phyloP scores from a whole-genome alignment of 2,888 invertebrate species.

The Epinotia ramella region DNA sequence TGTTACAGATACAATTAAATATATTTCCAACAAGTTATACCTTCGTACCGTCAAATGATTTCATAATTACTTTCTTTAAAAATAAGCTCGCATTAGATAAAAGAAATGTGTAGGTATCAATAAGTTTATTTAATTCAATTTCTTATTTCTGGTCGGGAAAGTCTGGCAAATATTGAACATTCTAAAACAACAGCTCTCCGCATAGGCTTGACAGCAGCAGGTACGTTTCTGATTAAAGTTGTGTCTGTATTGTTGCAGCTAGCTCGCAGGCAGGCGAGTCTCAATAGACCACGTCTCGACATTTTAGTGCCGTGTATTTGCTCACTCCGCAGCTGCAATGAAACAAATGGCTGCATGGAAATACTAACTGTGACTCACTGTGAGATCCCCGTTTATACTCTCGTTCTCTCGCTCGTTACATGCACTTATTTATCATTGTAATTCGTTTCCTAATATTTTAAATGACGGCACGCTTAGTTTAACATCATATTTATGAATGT shows the following conservation, averaged over 20 bases:
- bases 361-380: conserved; percentile 36
- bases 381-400: conserved; percentile 30
- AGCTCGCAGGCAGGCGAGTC: conserved; percentile 9
- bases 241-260: conserved; percentile 31
- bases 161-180: neutral
- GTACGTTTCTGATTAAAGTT: conserved; percentile 18
- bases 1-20: too few species aligned
- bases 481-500: neutral
- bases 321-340: conserved; percentile 34
- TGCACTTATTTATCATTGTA: neutral
- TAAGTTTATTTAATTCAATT: too few species aligned
- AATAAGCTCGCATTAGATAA: too few species aligned
- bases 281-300: conserved; percentile 27
- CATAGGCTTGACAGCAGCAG: neutral
- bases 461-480: neutral
- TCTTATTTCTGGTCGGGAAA: too few species aligned
- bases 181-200: neutral
- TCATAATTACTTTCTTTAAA: too few species aligned
- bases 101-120: too few species aligned
- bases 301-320: conserved; percentile 36
- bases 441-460: neutral
- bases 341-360: conserved; percentile 40
- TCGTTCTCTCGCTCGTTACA: conserved; percentile 20
- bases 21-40: too few species aligned
- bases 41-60: too few species aligned